Percentiles rank a stretch among this genome's conserved stretches.
Evolutionary conservation across 2,113 vertebrate species (phyloP).

Genomic region (Phrynocephalus versicolor): DNA sequence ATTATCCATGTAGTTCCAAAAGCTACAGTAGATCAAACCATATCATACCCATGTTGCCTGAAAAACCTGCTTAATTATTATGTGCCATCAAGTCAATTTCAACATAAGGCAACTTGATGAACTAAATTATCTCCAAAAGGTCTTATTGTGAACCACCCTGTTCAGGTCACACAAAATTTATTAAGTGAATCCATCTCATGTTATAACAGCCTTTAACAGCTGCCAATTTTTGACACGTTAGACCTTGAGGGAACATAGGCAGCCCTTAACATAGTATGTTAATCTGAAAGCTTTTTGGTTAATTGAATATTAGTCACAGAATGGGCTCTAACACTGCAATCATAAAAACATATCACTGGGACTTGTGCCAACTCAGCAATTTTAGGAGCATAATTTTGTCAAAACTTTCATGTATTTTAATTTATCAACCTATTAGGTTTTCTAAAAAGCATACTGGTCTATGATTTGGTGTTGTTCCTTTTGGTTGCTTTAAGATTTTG

Average conservation of each 20-base stretch:
- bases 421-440: neutral
- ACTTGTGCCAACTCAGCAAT: neutral
- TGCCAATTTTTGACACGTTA: neutral
- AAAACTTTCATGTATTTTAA: slow-evolving; percentile 4
- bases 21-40: too few relatives aligned
- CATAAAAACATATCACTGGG: neutral
- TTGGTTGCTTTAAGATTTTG: neutral
- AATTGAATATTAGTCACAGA: neutral
- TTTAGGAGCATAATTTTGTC: neutral
- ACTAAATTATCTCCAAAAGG: too few relatives aligned
- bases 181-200: too few relatives aligned
- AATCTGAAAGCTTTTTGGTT: neutral
- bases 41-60: too few relatives aligned
- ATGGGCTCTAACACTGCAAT: neutral
- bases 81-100: too few relatives aligned
- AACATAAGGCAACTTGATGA: too few relatives aligned
- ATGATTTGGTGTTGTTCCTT: neutral
- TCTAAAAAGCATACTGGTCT: neutral
- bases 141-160: too few relatives aligned
- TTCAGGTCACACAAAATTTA: too few relatives aligned
- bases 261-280: neutral
- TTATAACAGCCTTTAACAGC: neutral
- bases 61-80: too few relatives aligned
- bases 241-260: neutral
- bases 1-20: too few relatives aligned